A percentile compares a stretch with the other conserved stretches of the same genome.
Conservation (phyloP, 2,113 vertebrate species). For the Sturnira hondurensis region DNA sequence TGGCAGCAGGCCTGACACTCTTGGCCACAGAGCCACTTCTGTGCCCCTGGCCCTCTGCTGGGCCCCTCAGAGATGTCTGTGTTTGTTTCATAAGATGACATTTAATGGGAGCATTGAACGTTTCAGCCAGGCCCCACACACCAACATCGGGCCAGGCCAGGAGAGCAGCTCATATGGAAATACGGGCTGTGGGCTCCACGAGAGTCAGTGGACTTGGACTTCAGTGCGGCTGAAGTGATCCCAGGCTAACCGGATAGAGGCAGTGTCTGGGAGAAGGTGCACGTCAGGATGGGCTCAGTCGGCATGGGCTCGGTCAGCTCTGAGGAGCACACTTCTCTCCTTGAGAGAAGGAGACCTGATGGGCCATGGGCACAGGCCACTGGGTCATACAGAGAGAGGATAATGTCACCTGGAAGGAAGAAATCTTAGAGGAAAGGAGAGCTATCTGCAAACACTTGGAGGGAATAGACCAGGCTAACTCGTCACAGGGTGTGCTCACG, state of each 20-base stretch:
- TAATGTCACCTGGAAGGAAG: not conserved
- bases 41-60: not conserved
- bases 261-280: not conserved
- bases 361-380: not conserved
- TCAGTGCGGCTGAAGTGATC: not conserved
- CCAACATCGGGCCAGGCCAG: not conserved
- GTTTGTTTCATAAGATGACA: not conserved
- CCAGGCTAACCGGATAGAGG: not conserved
- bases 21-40: not conserved
- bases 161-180: not conserved
- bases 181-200: not conserved
- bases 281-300: not conserved
- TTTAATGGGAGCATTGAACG: not conserved
- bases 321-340: not conserved
- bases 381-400: not conserved
- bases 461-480: not conserved
- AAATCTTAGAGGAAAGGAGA: not conserved
- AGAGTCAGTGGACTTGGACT: not conserved
- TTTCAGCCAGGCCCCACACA: not conserved
- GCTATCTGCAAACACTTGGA: not conserved
- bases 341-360: not conserved
- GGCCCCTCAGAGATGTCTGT: not conserved
- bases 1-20: not conserved
- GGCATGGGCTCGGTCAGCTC: not conserved
- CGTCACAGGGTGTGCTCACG: not conserved